Evolutionary conservation across 1,140 invertebrate genomes (phyloP).

Genomic region (Lordiphosa stackelbergi): DNA sequence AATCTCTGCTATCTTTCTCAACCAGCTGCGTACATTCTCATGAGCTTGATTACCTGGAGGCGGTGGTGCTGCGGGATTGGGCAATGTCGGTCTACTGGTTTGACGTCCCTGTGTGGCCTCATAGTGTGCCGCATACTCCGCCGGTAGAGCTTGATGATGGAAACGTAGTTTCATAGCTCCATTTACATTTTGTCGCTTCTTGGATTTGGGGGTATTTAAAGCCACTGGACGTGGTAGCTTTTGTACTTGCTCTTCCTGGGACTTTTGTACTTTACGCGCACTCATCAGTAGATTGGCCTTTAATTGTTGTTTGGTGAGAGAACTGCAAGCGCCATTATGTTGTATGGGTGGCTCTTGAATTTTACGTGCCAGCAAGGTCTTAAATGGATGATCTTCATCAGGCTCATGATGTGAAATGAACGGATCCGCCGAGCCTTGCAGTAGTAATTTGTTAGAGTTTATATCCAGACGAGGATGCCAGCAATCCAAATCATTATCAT

Average conservation of each 20-base stretch:
- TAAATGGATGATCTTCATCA: conserved; percentile 73
- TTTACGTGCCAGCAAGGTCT: conserved; percentile 43
- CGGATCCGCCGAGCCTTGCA: conserved; percentile 73
- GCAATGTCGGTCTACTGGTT: conserved; percentile 20
- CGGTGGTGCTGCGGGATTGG: conserved; percentile 15
- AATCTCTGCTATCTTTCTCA: conserved; percentile 84
- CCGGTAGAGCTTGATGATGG: conserved; percentile 87
- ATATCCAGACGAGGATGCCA: conserved; percentile 56
- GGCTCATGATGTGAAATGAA: conserved; percentile 61
- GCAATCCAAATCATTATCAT: conserved; percentile 36
- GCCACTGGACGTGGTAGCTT: not conserved
- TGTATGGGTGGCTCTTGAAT: conserved; percentile 31
- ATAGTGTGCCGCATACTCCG: conserved; percentile 88
- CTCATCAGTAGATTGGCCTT: conserved; percentile 68
- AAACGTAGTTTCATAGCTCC: conserved; percentile 87
- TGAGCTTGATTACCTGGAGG: conserved; percentile 70
- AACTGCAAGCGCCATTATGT: conserved; percentile 58
- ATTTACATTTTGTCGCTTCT: conserved; percentile 46
- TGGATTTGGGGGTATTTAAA: conserved; percentile 14
- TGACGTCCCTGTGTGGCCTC: conserved; percentile 82
- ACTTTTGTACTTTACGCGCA: conserved; percentile 33
- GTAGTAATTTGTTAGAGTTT: conserved; percentile 48
- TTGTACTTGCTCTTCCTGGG: conserved; percentile 3
- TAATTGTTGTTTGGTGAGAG: conserved; percentile 66
- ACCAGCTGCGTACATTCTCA: conserved; percentile 84